Base-by-base conservation (phyloP, 30 jellyfish, hydroid and myxozoan species). In the Haliclystus octoradiatus region DNA sequence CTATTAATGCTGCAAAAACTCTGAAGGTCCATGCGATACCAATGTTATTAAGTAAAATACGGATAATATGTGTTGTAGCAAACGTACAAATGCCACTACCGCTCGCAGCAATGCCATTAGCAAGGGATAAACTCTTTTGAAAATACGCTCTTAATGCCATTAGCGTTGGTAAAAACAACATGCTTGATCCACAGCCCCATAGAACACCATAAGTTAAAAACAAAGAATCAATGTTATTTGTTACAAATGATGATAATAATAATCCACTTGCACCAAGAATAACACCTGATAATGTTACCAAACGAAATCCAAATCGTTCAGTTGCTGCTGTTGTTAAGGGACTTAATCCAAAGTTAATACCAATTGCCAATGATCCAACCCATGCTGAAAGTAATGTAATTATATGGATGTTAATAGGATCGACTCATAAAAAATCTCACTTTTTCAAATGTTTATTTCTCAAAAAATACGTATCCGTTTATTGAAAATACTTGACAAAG, bases 291-390 rank as follows among this genome's bases (percentile, higher is more conserved):
- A 78, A 35, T 30, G 92, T 64, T 33, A 78, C 92, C n/a, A 29
- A 40, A 47, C 74, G 28, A 1, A 78, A 69, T 1, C 50, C 63
- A 1, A 49, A 0, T 1, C 65, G 31, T 47, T 78, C 83, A 66
- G 79, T 69, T 22, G 70, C 23, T 2, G 70, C 73, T 47, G 65
- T 70, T 78, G 83, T 78, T 62, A 78, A 32, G 0, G 83, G 83
- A 70, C 83, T 78, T 32, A 27, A 0, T 63, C 66, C 66, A 70
- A 78, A 78, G 1, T 79, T 78, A 26, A 66, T 74, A 2, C 84
- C 83, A 50, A 78, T 64, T 0, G 92, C 92, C 78, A 78, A 49
- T 23, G 92, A 78, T 40, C 92, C 92, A 53, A 78, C 80, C 92
- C 92, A 78, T 2, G 83, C 92, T 78, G 71, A 57, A 52, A 9